A percentile compares a stretch with the other conserved stretches of the same genome.
phyloP scores from a whole-genome alignment of 2,113 vertebrate genomes.

The Propithecus coquereli region DNA sequence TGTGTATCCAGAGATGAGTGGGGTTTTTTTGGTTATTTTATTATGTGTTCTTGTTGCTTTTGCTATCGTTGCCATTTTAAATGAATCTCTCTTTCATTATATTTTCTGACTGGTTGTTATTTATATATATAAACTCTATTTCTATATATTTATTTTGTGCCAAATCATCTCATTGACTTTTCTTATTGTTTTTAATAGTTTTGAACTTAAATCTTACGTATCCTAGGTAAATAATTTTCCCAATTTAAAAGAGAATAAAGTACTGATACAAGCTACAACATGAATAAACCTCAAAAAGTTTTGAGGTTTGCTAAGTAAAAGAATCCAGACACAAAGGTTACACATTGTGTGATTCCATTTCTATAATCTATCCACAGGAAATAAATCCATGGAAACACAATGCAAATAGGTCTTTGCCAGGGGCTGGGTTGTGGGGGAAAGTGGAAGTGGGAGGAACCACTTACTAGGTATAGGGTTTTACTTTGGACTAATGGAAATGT shows the following conservation, averaged over 20 bases:
- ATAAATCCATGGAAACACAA: too few relatives aligned
- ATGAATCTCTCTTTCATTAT: neutral
- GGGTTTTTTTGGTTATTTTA: neutral
- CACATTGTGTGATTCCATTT: neutral
- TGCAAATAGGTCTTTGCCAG: neutral
- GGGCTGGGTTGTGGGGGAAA: too few relatives aligned
- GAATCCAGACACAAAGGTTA: neutral
- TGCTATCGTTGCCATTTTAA: neutral
- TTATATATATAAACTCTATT: neutral
- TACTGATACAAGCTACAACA: neutral
- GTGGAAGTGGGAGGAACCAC: too few relatives aligned
- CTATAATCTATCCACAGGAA: neutral
- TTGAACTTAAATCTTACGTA: neutral
- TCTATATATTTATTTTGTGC: neutral
- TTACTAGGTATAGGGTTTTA: neutral
- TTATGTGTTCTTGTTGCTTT: neutral
- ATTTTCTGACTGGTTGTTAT: neutral
- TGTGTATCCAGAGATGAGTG: neutral
- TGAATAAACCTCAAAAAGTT: neutral
- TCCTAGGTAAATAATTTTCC: neutral
- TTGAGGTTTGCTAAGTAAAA: neutral
- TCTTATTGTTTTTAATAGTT: neutral
- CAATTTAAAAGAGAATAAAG: neutral
- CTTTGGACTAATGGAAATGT: neutral
- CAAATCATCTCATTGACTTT: neutral